Conservation (phyloP, 2,888 invertebrate genomes). For the Andricus quercusramuli region DNA sequence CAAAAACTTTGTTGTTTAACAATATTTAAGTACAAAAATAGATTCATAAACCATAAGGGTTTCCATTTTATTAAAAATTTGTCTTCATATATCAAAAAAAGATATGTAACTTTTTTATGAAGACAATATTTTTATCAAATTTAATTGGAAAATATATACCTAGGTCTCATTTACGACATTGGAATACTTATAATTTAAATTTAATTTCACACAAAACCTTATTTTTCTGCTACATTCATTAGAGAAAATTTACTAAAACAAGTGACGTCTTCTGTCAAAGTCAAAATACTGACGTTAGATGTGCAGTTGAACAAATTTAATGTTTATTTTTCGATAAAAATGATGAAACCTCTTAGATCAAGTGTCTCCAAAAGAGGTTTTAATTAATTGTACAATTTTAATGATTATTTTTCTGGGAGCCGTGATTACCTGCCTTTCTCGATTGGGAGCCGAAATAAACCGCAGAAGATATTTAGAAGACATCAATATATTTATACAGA, state of each 20-base stretch:
- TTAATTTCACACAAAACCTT: background rate
- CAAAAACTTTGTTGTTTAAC: background rate
- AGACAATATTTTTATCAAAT: background rate
- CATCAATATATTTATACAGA: background rate
- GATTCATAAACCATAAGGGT: background rate
- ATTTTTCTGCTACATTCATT: background rate
- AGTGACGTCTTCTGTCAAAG: slow-evolving; percentile 45
- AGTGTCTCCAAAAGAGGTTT: background rate
- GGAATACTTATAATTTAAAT: background rate
- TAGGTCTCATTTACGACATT: no score
- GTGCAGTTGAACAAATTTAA: background rate
- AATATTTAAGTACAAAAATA: background rate
- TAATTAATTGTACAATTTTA: background rate
- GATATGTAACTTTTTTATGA: background rate
- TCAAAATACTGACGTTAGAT: background rate
- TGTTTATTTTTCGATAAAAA: slow-evolving; percentile 11
- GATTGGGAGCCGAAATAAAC: slow-evolving; percentile 3
- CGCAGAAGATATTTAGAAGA: background rate
- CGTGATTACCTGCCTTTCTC: background rate
- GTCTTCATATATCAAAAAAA: background rate
- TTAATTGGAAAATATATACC: background rate
- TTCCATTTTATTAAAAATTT: background rate
- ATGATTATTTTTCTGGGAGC: background rate
- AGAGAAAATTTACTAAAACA: slow-evolving; percentile 44
- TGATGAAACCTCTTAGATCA: background rate